Base-by-base conservation (phyloP, 2,797 vertebrate genomes). In the Delichon dasypus region DNA sequence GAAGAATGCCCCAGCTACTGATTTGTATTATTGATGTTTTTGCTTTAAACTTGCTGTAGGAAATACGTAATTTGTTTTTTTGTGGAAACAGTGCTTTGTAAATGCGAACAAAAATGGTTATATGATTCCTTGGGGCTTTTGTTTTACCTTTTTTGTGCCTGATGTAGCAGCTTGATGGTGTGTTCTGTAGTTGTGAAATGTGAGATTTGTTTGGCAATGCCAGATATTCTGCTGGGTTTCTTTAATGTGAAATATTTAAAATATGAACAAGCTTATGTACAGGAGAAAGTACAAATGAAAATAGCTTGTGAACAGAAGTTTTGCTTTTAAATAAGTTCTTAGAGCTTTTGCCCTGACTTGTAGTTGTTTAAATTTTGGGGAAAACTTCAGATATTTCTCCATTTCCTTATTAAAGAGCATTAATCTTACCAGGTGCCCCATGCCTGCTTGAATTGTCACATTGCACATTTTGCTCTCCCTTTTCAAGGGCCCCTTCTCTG, bases 81-180 rank as follows among this genome's bases (percentile, higher is more conserved):
- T 89, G 64, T 85, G 87, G 82, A 88, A 84, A 50, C 32, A 25
- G 58, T 58, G 34, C 55, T 91, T 89, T 92, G 62, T 91, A 84
- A 78, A 57, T 81, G 38, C 36, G 78, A 40, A 90, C 34, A 73
- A 64, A 25, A 11, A 7, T 66, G 53, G 48, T 91, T 94, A 93
- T 50, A 50, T 92, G 91, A 76, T 93, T 78, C 58, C 58, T 73
- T 62, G 44, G 36, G 75, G 62, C 72, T 95, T 94, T 95, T 95
- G 68, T 95, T 93, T 85, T 89, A 27, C 71, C 36, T 61, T 51
- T 67, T 88, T 89, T 95, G 92, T 96, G 73, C 70, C 30, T 60
- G 78, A 61, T 89, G 89, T 91, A 92, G 87, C 94, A 96, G 91
- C 76, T 74, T 81, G 40, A 16, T 90, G 44, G 11, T 27, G 27